Conservation (phyloP, 2,797 vertebrate genomes). For the Poecile montanus region DNA sequence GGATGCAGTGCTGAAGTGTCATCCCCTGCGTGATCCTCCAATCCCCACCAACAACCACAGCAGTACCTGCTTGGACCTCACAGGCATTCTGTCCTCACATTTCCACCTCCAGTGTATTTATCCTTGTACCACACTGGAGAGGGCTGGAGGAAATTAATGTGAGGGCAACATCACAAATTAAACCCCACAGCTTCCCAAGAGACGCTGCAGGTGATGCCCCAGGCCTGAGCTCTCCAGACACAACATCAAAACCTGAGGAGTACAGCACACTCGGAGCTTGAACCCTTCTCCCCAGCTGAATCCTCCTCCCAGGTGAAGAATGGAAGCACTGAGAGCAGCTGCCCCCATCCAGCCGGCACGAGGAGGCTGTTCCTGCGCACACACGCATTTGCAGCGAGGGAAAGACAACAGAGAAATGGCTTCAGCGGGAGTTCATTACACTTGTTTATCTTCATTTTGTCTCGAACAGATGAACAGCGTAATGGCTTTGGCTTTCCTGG, state of each 20-base stretch:
- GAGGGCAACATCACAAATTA: not conserved
- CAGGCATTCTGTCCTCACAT: not conserved
- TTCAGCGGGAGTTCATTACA: conserved; percentile 48
- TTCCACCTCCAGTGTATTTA: not conserved
- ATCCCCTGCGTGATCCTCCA: not conserved
- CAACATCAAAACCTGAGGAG: not conserved
- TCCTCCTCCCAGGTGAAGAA: not conserved
- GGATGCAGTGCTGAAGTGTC: not conserved
- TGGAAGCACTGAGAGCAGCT: not conserved
- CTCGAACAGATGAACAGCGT: conserved; percentile 57
- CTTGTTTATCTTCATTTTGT: conserved; percentile 60
- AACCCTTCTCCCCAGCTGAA: not conserved
- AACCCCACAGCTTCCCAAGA: not conserved
- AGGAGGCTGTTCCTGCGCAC: not conserved
- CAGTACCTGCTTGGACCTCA: not conserved
- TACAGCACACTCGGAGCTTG: not conserved
- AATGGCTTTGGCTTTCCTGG: conserved; percentile 71
- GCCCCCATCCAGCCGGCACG: not conserved
- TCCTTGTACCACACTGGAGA: not conserved
- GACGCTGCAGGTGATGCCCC: not conserved
- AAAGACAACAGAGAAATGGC: not conserved
- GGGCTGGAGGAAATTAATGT: not conserved
- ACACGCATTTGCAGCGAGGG: not conserved
- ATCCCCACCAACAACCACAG: not conserved
- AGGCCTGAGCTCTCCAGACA: not conserved